Percentiles rank a stretch among this genome's conserved stretches.
Evolutionary conservation across 2,113 vertebrate genomes (phyloP).

Genomic region (Dascyllus trimaculatus): DNA sequence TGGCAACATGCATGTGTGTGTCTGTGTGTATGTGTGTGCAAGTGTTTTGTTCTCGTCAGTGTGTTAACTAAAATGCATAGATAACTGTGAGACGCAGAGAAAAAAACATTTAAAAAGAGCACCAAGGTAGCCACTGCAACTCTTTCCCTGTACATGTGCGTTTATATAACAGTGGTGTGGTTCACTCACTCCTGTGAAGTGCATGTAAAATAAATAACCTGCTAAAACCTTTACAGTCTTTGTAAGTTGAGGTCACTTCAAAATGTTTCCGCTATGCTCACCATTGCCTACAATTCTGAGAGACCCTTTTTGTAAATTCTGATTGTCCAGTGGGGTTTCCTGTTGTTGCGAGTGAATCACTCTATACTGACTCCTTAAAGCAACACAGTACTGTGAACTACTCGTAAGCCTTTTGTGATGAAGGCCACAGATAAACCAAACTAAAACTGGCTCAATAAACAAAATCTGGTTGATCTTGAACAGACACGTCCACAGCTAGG

Average conservation of each 20-base stretch:
- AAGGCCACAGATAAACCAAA: not conserved
- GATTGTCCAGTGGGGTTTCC: not conserved
- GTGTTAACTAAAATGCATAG: constrained; percentile 38
- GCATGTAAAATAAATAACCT: constrained; percentile 1
- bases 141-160: not conserved
- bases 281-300: not conserved
- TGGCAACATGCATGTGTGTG: constrained; percentile 55
- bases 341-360: constrained; percentile 20
- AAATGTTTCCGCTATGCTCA: not conserved
- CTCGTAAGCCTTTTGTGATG: constrained; percentile 8
- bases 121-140: not conserved
- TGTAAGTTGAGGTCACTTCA: not conserved
- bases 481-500: not conserved
- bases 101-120: constrained; percentile 19
- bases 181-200: not conserved
- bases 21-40: constrained; percentile 39
- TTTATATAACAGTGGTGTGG: not conserved
- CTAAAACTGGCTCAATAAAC: not conserved
- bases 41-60: not conserved
- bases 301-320: not conserved
- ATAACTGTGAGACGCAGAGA: constrained; percentile 16
- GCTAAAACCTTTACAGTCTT: not conserved
- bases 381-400: not conserved
- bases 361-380: constrained; percentile 3
- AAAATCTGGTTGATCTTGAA: not conserved